Percentiles rank a stretch among this genome's conserved stretches.
Evolutionary conservation across 2,888 invertebrate genomes (phyloP).

Genomic region (Drosophila tanythrix): DNA sequence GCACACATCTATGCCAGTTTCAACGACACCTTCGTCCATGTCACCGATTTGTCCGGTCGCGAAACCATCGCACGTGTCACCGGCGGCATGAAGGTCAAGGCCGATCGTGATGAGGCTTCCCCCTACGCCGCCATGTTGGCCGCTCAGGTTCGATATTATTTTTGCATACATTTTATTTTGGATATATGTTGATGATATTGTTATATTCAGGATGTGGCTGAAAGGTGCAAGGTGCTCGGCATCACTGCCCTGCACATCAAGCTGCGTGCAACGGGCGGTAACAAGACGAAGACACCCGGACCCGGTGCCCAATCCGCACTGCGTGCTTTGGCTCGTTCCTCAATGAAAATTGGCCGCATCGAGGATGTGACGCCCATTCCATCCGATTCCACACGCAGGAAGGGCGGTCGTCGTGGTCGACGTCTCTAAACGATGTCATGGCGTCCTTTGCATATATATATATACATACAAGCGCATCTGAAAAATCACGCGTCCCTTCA

Average conservation of each 20-base stretch:
- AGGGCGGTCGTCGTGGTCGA: conserved; percentile 99
- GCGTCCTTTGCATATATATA: neutral
- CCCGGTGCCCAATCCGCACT: conserved; percentile 99
- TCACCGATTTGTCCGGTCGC: conserved; percentile 98
- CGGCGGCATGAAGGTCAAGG: conserved; percentile 99
- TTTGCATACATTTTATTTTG: neutral
- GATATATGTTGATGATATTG: neutral
- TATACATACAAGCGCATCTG: neutral
- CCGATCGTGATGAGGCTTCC: conserved; percentile 99
- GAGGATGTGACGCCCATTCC: conserved; percentile 99
- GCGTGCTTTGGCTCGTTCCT: conserved; percentile 98
- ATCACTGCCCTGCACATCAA: conserved; percentile 99
- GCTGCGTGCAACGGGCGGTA: conserved; percentile 98
- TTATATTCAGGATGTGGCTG: conserved; percentile 95
- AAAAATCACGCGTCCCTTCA: conserved; percentile 2
- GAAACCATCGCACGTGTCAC: conserved; percentile 98
- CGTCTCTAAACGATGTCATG: conserved; percentile 91
- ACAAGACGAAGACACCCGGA: conserved; percentile 99
- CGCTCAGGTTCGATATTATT: conserved; percentile 90
- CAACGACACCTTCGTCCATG: conserved; percentile 99
- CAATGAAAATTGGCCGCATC: conserved; percentile 99
- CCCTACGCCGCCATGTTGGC: conserved; percentile 99
- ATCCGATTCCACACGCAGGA: conserved; percentile 99
- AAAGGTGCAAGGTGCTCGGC: conserved; percentile 98
- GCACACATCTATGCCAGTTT: conserved; percentile 99